Evolutionary conservation across 2,888 invertebrate genomes (phyloP).

Genomic region (Drosophila infuscata): DNA sequence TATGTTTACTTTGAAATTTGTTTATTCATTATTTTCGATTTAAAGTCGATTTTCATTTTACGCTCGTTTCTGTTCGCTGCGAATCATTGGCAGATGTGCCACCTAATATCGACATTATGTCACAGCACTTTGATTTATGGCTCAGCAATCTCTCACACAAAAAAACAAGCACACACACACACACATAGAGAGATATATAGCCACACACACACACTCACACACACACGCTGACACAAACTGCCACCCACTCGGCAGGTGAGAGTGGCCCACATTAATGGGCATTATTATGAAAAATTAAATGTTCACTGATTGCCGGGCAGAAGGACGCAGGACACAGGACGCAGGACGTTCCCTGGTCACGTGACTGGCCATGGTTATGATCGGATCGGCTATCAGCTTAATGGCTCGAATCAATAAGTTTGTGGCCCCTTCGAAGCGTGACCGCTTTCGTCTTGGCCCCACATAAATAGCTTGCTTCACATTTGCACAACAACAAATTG

Average conservation of each 20-base stretch:
- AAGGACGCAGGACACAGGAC: neutral
- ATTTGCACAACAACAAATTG: slow-evolving; percentile 46
- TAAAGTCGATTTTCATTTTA: slow-evolving; percentile 46
- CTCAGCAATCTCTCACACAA: slow-evolving; percentile 25
- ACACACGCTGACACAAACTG: neutral
- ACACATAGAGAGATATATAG: neutral
- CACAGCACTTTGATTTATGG: slow-evolving; percentile 68
- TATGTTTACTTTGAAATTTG: slow-evolving; percentile 15
- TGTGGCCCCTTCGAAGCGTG: slow-evolving; percentile 2
- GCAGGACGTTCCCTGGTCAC: slow-evolving; percentile 47
- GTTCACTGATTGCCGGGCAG: slow-evolving; percentile 64
- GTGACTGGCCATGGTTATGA: slow-evolving; percentile 62
- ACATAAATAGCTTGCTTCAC: slow-evolving; percentile 36
- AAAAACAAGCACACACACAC: neutral
- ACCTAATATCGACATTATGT: slow-evolving; percentile 69
- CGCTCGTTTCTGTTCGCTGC: slow-evolving; percentile 10
- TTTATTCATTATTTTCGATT: slow-evolving; percentile 46
- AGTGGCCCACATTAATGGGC: slow-evolving; percentile 31
- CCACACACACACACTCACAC: neutral
- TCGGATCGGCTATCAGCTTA: slow-evolving; percentile 60
- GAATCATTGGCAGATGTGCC: slow-evolving; percentile 61
- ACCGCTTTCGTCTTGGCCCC: slow-evolving; percentile 8
- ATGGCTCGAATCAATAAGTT: slow-evolving; percentile 54
- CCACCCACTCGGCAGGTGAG: slow-evolving; percentile 21
- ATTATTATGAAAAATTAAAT: slow-evolving; percentile 71